Conservation (phyloP, 2,797 vertebrate species). For the Centroberyx gerrardi region DNA sequence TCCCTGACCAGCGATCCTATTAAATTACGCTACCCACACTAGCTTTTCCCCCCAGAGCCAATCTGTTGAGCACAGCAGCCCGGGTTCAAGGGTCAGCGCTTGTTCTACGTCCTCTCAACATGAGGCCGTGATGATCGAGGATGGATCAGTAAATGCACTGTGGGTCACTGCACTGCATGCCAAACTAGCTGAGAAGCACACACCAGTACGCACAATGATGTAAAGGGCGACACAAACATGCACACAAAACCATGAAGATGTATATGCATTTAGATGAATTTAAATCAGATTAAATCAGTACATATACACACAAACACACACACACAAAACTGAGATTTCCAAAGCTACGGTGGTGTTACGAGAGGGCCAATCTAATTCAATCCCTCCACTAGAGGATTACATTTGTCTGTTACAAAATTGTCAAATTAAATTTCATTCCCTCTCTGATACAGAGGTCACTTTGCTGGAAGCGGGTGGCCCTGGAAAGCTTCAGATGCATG, state of each 20-base stretch:
- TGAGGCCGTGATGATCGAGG: slow-evolving; percentile 23
- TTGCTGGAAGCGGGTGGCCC: background rate
- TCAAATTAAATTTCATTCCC: slow-evolving; percentile 44
- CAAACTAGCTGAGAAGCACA: slow-evolving; percentile 1
- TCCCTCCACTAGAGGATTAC: slow-evolving; percentile 38
- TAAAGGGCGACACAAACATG: background rate
- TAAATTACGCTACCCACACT: slow-evolving; percentile 54
- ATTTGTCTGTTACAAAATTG: slow-evolving; percentile 37
- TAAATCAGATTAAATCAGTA: background rate
- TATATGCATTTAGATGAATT: background rate
- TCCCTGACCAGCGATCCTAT: slow-evolving; percentile 52
- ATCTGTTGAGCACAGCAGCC: slow-evolving; percentile 3
- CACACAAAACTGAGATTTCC: slow-evolving; percentile 2
- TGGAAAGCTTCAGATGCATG: slow-evolving; percentile 23
- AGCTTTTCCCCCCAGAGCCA: slow-evolving; percentile 11
- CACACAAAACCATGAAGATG: slow-evolving; percentile 4
- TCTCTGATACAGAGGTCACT: slow-evolving; percentile 34
- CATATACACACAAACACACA: background rate
- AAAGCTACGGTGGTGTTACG: slow-evolving; percentile 6
- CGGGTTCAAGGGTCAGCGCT: slow-evolving; percentile 35
- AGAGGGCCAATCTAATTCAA: slow-evolving; percentile 36
- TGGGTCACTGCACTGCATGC: background rate
- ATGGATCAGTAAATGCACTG: background rate
- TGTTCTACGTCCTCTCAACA: slow-evolving; percentile 8
- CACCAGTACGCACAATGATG: background rate